Percentiles rank a stretch among this genome's conserved stretches.
These are phyloP conservation scores for Thymelicus sylvestris DNA, from an alignment of 2,888 invertebrate species.

Conservation along the genomic window DNA sequence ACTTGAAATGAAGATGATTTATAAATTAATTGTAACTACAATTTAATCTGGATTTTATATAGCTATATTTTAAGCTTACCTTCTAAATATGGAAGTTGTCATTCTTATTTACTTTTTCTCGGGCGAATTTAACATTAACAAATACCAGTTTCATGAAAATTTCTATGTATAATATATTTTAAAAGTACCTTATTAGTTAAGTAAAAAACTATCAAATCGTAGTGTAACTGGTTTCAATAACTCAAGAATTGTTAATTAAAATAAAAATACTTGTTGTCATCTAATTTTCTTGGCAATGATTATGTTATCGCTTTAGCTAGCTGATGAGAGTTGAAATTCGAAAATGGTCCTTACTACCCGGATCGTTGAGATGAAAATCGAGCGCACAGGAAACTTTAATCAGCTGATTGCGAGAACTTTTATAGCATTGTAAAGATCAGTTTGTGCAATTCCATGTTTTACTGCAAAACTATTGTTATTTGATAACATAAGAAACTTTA, in stretches of 20 bases:
- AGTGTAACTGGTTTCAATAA: slow-evolving; percentile 37
- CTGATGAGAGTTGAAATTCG: slow-evolving; percentile 3
- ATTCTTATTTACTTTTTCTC: too few relatives aligned
- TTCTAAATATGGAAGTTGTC: too few relatives aligned
- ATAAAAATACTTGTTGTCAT: slow-evolving; percentile 55
- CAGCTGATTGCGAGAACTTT: slow-evolving; percentile 61
- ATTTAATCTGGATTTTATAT: too few relatives aligned
- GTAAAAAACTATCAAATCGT: slow-evolving; percentile 3
- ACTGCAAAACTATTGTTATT: slow-evolving; percentile 21
- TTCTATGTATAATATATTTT: too few relatives aligned
- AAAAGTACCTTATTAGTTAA: too few relatives aligned
- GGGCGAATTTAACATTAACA: too few relatives aligned
- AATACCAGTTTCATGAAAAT: too few relatives aligned
- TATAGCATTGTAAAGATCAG: slow-evolving; percentile 68
- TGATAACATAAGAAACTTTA: not conserved
- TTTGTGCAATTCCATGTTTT: slow-evolving; percentile 54
- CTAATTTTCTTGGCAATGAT: slow-evolving; percentile 54
- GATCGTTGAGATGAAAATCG: slow-evolving; percentile 40
- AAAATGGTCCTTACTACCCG: slow-evolving; percentile 44
- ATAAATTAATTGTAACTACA: too few relatives aligned
- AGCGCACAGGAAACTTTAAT: slow-evolving; percentile 50
- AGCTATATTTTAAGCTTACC: too few relatives aligned
- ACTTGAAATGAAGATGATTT: not conserved
- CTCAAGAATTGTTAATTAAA: slow-evolving; percentile 51
- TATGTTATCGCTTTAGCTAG: slow-evolving; percentile 1